Evolutionary conservation across 2,113 vertebrate species (phyloP).

Genomic region (Protobothrops mucrosquamatus): DNA sequence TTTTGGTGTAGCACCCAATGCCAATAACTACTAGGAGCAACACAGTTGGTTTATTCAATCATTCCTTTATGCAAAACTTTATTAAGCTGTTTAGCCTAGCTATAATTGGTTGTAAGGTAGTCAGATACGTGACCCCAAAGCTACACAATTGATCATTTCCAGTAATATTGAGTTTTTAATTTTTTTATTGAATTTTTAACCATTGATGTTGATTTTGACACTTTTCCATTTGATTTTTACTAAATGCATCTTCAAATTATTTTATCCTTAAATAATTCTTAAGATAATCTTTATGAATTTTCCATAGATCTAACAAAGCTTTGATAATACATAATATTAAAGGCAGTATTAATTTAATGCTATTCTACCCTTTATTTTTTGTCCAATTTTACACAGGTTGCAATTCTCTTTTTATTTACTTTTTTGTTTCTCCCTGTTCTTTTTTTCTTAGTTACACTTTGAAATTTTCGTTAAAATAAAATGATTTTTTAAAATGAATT

Average conservation of each 20-base stretch:
- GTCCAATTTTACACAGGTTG: neutral
- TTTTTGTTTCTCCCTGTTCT: neutral
- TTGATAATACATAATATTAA: neutral
- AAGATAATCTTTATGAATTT: neutral
- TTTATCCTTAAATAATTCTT: neutral
- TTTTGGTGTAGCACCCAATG: neutral
- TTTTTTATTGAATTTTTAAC: neutral
- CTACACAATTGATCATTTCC: neutral
- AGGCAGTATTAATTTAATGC: neutral
- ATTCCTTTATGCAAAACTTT: neutral
- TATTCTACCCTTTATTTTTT: neutral
- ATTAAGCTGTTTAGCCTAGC: neutral
- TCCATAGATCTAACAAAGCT: neutral
- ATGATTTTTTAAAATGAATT: constrained; percentile 1
- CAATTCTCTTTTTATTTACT: neutral
- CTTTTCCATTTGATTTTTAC: neutral
- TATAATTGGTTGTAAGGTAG: neutral
- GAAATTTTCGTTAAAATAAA: neutral
- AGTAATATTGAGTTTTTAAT: neutral
- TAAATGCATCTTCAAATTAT: neutral
- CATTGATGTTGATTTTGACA: neutral
- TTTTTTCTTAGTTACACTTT: neutral
- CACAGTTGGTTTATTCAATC: neutral
- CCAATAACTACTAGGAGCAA: neutral
- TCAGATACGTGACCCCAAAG: neutral